Conservation (phyloP, 2,888 invertebrate species). For the Xestoiulus laeticollis region DNA sequence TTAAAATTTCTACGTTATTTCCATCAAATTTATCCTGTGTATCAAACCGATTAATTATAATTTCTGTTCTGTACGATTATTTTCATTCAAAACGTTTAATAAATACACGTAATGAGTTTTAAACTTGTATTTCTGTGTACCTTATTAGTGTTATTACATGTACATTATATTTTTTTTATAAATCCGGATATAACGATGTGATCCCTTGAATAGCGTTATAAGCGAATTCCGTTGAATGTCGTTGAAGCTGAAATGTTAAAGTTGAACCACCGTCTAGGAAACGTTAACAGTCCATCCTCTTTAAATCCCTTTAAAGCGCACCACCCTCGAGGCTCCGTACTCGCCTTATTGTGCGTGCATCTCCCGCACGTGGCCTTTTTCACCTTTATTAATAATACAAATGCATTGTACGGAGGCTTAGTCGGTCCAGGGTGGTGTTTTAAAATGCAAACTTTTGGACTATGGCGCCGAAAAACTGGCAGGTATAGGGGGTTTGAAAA, state of each 20-base stretch:
- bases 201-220: too few species aligned
- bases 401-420: not conserved
- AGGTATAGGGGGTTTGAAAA: not conserved
- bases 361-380: not conserved
- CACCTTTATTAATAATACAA: not conserved
- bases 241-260: not conserved
- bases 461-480: not conserved
- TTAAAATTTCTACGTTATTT: too few species aligned
- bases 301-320: not conserved
- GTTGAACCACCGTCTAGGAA: not conserved
- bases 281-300: not conserved
- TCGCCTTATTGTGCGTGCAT: not conserved
- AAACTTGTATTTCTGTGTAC: too few species aligned
- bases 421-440: not conserved
- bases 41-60: too few species aligned
- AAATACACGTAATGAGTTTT: too few species aligned
- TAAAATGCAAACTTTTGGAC: not conserved
- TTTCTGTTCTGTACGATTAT: too few species aligned
- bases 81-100: too few species aligned
- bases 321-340: constrained; percentile 18
- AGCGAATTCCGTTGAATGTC: too few species aligned
- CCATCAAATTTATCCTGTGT: too few species aligned
- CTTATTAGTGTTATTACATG: too few species aligned
- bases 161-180: too few species aligned
- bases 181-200: too few species aligned